Base-by-base conservation (phyloP, 2,797 vertebrate species). In the Prunella strophiata region DNA sequence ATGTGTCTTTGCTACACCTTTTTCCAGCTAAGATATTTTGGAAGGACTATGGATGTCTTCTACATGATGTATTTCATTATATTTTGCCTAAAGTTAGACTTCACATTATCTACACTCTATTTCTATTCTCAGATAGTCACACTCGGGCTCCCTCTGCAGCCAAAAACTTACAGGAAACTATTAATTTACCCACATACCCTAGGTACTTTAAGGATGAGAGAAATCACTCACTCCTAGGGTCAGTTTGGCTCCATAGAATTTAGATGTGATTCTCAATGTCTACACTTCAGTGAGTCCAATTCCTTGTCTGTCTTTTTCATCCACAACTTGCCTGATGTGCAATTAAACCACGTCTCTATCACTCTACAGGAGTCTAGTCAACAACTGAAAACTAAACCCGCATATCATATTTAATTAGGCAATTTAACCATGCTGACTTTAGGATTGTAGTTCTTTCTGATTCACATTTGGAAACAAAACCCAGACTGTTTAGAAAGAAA, bases 391-490 rank as follows among this genome's bases (percentile, higher is more conserved):
- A 91, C 82, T 71, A 91, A 96, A 91, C 74, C 75, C 2, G 6
- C 32, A 82, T 80, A 91, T 85, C 67, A 80, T 88, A 85, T 92
- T 94, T 93, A 96, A 96, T 95, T 93, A 94, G 82, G 76, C 73
- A 93, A 92, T 89, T 88, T 93, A 89, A 80, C 65, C 62, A 88
- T 68, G 68, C 68, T 94, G 87, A 89, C 92, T 96, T 93, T 68
- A 85, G 72, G 91, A 92, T 18, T 88, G 57, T 36, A 94, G 26
- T 54, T 92, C 61, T 89, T 93, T 40, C 50, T 68, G 26, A 94
- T 68, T 74, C 88, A 89, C 78, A 92, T 93, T 91, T 88, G 61
- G 94, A 96, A 96, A 89, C 65, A 92, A 95, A 95, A 30, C n/a
- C 17, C 47, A 85, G 68, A 93, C 78, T 75, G 57, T 93, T 92